phyloP scores from a whole-genome alignment of 2,888 invertebrate species.

The Heliconius charithonia region DNA sequence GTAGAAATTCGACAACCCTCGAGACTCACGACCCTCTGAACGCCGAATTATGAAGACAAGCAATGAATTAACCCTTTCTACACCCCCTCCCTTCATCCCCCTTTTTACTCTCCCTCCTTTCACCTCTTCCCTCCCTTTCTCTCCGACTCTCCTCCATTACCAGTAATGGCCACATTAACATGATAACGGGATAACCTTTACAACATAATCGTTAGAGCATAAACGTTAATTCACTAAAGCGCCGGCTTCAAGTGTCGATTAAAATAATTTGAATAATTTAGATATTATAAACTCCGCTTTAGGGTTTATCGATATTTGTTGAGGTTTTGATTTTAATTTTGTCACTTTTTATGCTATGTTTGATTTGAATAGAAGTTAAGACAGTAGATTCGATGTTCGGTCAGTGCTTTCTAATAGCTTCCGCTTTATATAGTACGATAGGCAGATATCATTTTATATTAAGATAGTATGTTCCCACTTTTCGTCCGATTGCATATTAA shows the following conservation, averaged over 20 bases:
- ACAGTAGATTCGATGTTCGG: neutral
- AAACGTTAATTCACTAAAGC: conserved; percentile 39
- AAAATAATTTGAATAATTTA: conserved; percentile 38
- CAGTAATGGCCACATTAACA: conserved; percentile 62
- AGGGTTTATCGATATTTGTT: conserved; percentile 37
- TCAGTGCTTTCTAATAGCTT: neutral
- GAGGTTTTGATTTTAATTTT: neutral
- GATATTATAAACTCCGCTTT: conserved; percentile 31
- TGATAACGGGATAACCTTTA: conserved; percentile 59
- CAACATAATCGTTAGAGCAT: conserved; percentile 52
- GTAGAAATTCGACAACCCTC: conserved; percentile 26
- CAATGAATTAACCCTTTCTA: conserved; percentile 56
- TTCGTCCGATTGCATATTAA: neutral
- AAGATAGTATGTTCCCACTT: neutral
- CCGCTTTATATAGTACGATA: neutral
- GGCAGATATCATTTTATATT: neutral
- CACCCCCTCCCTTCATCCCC: conserved; percentile 37
- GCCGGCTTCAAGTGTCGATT: conserved; percentile 34
- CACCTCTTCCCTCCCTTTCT: conserved; percentile 20
- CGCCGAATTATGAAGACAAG: conserved; percentile 37
- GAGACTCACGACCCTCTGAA: conserved; percentile 28
- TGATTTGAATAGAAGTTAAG: neutral
- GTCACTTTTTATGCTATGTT: neutral
- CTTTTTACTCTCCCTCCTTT: conserved; percentile 43
- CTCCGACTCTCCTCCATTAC: conserved; percentile 34